Evolutionary conservation across 2,888 invertebrate species (phyloP).

Genomic region (Drosophila villosipedis): DNA sequence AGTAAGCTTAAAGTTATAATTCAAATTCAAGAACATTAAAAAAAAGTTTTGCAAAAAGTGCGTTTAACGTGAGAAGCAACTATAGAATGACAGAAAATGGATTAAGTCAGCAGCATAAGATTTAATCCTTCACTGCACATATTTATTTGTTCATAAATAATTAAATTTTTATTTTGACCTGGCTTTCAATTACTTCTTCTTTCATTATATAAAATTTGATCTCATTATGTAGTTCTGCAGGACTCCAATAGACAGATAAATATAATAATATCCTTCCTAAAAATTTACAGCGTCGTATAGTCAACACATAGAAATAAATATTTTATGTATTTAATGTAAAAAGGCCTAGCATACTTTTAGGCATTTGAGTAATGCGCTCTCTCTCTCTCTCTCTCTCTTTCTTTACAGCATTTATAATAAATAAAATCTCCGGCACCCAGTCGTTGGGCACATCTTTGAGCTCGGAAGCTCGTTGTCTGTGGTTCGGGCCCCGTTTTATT

Average conservation of each 20-base stretch:
- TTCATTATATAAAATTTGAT: too few relatives aligned
- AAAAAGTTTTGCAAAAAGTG: not conserved
- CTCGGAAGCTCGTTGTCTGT: conserved; percentile 19
- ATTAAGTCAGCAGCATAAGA: not conserved
- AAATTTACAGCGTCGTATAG: not conserved
- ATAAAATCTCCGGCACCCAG: conserved; percentile 51
- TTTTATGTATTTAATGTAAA: too few relatives aligned
- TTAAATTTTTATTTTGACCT: not conserved
- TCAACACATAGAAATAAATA: not conserved
- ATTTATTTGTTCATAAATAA: not conserved
- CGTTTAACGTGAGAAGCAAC: too few relatives aligned
- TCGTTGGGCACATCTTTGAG: conserved; percentile 57
- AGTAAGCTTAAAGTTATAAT: too few relatives aligned
- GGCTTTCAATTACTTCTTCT: not conserved
- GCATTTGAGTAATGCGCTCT: conserved; percentile 26
- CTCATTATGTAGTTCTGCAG: too few relatives aligned
- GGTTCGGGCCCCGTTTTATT: conserved; percentile 26
- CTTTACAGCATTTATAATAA: not conserved
- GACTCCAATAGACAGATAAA: too few relatives aligned
- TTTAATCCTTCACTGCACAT: not conserved
- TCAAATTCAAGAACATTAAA: not conserved
- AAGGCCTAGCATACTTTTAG: conserved; percentile 51
- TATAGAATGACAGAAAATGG: too few relatives aligned
- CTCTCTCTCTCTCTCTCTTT: conserved; percentile 16
- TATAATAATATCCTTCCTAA: not conserved